A percentile compares a stretch with the other conserved stretches of the same genome.
These are phyloP conservation scores for Helicorthomorpha holstii DNA, from an alignment of 1,140 invertebrate species.

Conservation along the genomic window DNA sequence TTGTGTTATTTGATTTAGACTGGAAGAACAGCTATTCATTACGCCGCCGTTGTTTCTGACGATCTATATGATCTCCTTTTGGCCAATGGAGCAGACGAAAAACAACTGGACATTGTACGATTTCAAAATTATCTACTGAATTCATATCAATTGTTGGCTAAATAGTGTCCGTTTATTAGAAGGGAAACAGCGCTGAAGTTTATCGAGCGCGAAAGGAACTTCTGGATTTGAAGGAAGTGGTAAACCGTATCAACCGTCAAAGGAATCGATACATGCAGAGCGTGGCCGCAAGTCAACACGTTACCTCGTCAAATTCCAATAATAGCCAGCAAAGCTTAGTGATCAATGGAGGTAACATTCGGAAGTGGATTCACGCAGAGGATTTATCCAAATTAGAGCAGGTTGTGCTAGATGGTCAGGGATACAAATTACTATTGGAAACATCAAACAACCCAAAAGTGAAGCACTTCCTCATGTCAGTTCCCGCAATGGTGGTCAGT, in stretches of 20 bases:
- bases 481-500: conserved; percentile 15
- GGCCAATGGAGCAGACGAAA: conserved; percentile 43
- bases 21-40: conserved; percentile 37
- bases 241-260: conserved; percentile 26
- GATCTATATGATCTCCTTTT: conserved; percentile 44
- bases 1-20: background rate
- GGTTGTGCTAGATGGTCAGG: conserved; percentile 73
- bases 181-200: conserved; percentile 45
- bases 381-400: conserved; percentile 63
- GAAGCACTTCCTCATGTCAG: conserved; percentile 30
- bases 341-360: conserved; percentile 44
- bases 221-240: conserved; percentile 13
- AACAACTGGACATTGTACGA: conserved; percentile 1
- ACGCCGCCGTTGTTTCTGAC: conserved; percentile 44
- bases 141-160: background rate
- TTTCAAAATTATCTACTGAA: background rate
- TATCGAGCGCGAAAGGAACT: conserved; percentile 38
- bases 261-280: conserved; percentile 14
- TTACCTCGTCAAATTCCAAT: no score
- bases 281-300: no score
- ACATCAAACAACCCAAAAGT: conserved; percentile 64
- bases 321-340: conserved; percentile 11
- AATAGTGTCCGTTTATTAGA: conserved; percentile 15
- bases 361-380: conserved; percentile 80
- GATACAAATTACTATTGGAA: conserved; percentile 54